Percentiles rank a stretch among this genome's conserved stretches.
Conservation (phyloP, 2,113 vertebrate species). For the Cromileptes altivelis region DNA sequence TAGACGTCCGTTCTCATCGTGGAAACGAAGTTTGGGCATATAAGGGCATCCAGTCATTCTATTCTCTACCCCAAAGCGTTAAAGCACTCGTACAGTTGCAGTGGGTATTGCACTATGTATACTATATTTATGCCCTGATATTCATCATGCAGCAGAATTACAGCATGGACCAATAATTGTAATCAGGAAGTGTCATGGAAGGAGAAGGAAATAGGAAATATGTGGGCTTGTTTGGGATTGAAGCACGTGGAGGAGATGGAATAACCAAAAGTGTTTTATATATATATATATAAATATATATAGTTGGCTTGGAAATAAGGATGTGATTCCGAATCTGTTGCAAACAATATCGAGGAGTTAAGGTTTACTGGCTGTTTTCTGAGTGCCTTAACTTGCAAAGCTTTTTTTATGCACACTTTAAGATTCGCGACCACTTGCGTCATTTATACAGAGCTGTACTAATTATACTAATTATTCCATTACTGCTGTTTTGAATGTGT, state of each 20-base stretch:
- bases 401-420: slow-evolving; percentile 39
- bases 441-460: slow-evolving; percentile 6
- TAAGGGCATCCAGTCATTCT: background rate
- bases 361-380: slow-evolving; percentile 30
- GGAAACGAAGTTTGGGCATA: background rate
- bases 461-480: slow-evolving; percentile 14
- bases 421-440: background rate
- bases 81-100: slow-evolving; percentile 52
- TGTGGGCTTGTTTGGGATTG: background rate
- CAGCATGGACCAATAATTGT: slow-evolving; percentile 54
- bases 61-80: slow-evolving; percentile 31
- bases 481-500: background rate
- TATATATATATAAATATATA: too few species aligned
- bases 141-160: slow-evolving; percentile 44
- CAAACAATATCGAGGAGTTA: background rate
- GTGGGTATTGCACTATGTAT: slow-evolving; percentile 64
- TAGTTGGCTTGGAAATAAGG: background rate
- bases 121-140: slow-evolving; percentile 35
- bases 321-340: background rate
- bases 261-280: background rate
- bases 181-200: background rate
- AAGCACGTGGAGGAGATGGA: background rate
- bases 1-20: slow-evolving; percentile 56
- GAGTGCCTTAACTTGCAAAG: slow-evolving; percentile 75
- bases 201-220: background rate